Evolutionary conservation across 2,113 vertebrate species (phyloP).

Genomic region (Circaetus gallicus): DNA sequence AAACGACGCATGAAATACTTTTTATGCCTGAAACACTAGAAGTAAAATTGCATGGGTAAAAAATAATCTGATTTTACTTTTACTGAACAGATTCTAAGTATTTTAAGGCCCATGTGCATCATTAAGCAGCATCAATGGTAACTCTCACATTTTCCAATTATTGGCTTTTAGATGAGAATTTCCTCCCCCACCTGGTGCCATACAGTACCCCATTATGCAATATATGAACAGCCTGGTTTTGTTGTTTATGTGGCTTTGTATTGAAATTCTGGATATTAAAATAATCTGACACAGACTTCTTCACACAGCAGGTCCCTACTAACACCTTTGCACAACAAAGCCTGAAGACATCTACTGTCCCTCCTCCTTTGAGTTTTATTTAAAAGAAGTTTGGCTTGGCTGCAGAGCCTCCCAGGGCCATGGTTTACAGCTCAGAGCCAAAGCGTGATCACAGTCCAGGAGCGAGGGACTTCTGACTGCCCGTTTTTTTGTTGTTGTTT

Average conservation of each 20-base stretch:
- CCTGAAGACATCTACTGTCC: background rate
- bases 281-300: background rate
- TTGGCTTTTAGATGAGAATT: background rate
- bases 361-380: background rate
- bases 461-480: fast-evolving
- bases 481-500: too few relatives aligned
- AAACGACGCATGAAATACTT: constrained; percentile 13
- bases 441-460: background rate
- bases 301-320: background rate
- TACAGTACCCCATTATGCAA: background rate
- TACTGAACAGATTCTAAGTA: background rate
- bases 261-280: background rate
- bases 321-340: background rate
- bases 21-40: background rate
- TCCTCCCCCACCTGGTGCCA: background rate
- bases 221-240: background rate
- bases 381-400: background rate
- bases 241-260: too few relatives aligned
- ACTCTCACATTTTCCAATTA: background rate
- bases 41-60: background rate
- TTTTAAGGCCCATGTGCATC: background rate
- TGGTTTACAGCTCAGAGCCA: background rate
- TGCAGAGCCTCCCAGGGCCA: background rate
- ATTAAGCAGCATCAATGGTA: background rate
- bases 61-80: background rate